A percentile compares a stretch with the other conserved stretches of the same genome.
These are phyloP conservation scores for Numenius phaeopus DNA, from an alignment of 2,797 vertebrate species.

Conservation along the genomic window DNA sequence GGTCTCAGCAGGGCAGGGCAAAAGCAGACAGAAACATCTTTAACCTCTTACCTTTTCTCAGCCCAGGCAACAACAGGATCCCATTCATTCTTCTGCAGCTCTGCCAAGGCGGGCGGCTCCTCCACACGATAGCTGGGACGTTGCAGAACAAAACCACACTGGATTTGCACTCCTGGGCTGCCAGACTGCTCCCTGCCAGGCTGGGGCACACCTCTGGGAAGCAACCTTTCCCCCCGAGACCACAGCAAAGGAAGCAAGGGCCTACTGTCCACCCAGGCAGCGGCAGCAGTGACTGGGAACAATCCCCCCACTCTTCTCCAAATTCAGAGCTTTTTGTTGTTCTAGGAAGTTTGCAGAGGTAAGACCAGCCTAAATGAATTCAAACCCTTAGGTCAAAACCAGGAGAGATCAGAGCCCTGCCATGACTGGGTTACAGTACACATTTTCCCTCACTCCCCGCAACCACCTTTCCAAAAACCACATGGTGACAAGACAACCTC, in stretches of 20 bases:
- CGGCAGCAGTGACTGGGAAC: background rate
- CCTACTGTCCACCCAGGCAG: background rate
- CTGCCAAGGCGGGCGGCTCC: slow-evolving; percentile 90
- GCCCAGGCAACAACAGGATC: slow-evolving; percentile 93
- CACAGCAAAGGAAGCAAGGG: background rate
- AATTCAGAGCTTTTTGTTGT: background rate
- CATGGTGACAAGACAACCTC: background rate
- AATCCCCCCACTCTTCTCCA: background rate
- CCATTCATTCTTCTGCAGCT: slow-evolving; percentile 96
- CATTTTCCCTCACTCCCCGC: background rate
- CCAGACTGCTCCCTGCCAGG: background rate
- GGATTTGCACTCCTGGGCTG: slow-evolving; percentile 18
- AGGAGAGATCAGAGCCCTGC: background rate
- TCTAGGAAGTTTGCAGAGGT: background rate
- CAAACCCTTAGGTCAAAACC: background rate
- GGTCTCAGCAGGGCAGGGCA: background rate
- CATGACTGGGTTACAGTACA: accelerated
- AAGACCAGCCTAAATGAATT: background rate
- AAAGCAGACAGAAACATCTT: background rate
- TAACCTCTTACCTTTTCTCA: slow-evolving; percentile 86
- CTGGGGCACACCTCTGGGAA: background rate
- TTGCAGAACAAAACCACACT: slow-evolving; percentile 16
- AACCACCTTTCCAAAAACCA: background rate
- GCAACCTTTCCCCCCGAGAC: background rate
- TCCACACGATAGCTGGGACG: slow-evolving; percentile 93